Base-by-base conservation (phyloP, 2,888 invertebrate genomes). In the Phortica okadai region DNA sequence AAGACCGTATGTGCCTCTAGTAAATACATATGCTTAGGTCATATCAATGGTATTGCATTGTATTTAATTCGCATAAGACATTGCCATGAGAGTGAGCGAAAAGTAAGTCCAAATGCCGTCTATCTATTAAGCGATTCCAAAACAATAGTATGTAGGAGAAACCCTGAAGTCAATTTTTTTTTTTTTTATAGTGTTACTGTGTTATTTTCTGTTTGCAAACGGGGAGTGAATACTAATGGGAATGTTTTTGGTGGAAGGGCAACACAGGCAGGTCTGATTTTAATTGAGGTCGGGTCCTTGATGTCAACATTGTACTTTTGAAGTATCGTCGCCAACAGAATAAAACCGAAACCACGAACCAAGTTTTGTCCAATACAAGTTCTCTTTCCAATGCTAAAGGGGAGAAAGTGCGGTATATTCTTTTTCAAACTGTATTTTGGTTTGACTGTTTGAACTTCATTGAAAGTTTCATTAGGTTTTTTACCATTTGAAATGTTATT, bases 361-460 rank as follows among this genome's bases (percentile, higher is more conserved):
- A 97, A 91, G 58, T 95, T 95, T 85, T 96, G 96, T 0, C 97
- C 97, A 77, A 97, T 95, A 87, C 97, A 97, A 0, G 96, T 96
- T n/a, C 97, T 92, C 87, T 95, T 96, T 7, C 97, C 97, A 64
- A 96, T 96, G 87, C 96, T 96, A 91, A 97, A 97, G 0, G 97
- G 97, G 11, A 97, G 92, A 88, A 97, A 97, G 88, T 96, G 95
- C 0, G 95, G 93, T 10, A 94, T 93, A 82, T 93, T 94, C 81
- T 92, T 93, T 80, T 89, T 93, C 0, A 94, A 91, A 21, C 16
- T 59, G 0, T 21, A 59, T 59, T 59, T n/a, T 16, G 6, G 21
- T 59, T 10, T 21, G 14, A 16, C 6, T 14, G 25, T 21, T 59
- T 59, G 21, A 0, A 21, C 21, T 21, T 21, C 21, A 21, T 21